Evolutionary conservation across 2,888 invertebrate species (phyloP).

Genomic region (Lottia scabra): DNA sequence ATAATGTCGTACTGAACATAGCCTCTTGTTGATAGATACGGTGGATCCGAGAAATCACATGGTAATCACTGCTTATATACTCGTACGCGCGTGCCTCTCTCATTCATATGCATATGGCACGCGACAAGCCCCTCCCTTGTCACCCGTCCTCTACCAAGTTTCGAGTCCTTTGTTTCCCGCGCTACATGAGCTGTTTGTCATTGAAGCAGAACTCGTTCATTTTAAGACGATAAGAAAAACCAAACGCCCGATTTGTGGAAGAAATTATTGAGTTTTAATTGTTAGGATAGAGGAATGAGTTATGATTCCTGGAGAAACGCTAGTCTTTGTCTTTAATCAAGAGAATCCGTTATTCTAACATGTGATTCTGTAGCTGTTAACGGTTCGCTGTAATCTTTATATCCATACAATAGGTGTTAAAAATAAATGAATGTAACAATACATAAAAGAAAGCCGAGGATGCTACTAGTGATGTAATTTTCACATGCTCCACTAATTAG

Average conservation of each 20-base stretch:
- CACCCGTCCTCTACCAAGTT: slow-evolving; percentile 7
- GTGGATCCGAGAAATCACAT: slow-evolving; percentile 1
- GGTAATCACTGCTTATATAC: neutral
- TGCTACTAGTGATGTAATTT: slow-evolving; percentile 12
- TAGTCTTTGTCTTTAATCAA: neutral
- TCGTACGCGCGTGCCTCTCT: slow-evolving; percentile 4
- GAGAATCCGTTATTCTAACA: neutral
- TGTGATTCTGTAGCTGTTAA: neutral
- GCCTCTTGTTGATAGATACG: neutral
- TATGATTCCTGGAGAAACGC: neutral
- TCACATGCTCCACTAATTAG: slow-evolving; percentile 6
- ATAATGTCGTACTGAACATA: neutral
- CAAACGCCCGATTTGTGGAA: slow-evolving; percentile 13
- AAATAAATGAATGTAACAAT: slow-evolving; percentile 21
- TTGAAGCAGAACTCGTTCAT: slow-evolving; percentile 3
- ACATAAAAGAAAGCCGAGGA: slow-evolving; percentile 5
- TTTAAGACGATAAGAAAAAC: slow-evolving; percentile 18
- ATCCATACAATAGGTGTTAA: slow-evolving; percentile 10
- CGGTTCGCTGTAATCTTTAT: neutral
- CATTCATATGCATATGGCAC: slow-evolving; percentile 22
- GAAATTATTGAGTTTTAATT: slow-evolving; percentile 13
- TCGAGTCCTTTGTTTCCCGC: slow-evolving; percentile 15
- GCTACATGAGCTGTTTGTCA: slow-evolving; percentile 3
- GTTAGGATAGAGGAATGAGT: neutral
- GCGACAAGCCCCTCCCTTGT: slow-evolving; percentile 18